Evolutionary conservation across 2,888 invertebrate species (phyloP).

Genomic region (Eupeodes latifasciatus): DNA sequence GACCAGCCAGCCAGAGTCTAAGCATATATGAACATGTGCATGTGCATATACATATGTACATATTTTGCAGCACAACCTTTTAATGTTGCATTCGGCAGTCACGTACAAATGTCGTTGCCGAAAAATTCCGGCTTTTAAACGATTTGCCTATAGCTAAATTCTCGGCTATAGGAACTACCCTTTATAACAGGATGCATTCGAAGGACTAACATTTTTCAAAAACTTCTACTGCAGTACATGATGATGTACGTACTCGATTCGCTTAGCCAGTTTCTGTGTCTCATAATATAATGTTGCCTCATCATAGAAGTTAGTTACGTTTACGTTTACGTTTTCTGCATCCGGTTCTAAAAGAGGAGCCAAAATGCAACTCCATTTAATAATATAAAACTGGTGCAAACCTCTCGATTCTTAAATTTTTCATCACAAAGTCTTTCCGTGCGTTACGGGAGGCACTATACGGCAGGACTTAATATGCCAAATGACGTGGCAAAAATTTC

Average conservation of each 20-base stretch:
- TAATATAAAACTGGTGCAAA: background rate
- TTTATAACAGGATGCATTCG: slow-evolving; percentile 38
- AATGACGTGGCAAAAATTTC: background rate
- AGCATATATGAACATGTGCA: slow-evolving; percentile 5
- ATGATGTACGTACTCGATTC: background rate
- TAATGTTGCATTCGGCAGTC: slow-evolving; percentile 66
- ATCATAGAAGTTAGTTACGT: slow-evolving; percentile 14
- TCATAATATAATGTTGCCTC: slow-evolving; percentile 23
- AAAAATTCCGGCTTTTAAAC: slow-evolving; percentile 65
- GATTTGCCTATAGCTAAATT: slow-evolving; percentile 62
- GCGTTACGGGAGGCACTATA: background rate
- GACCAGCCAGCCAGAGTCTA: background rate
- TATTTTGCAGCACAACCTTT: slow-evolving; percentile 27
- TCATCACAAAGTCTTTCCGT: background rate
- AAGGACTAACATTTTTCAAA: slow-evolving; percentile 31
- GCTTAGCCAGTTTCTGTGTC: slow-evolving; percentile 3
- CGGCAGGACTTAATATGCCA: background rate
- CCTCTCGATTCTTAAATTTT: background rate
- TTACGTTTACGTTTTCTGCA: slow-evolving; percentile 1
- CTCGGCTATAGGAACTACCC: too few relatives aligned
- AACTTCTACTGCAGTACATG: slow-evolving; percentile 26
- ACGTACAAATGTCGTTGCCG: slow-evolving; percentile 65
- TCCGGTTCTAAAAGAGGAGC: slow-evolving; percentile 47
- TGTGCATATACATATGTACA: background rate
- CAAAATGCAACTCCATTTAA: slow-evolving; percentile 35